Evolutionary conservation across 2,797 vertebrate species (phyloP).

Genomic region (Bufotes viridis): DNA sequence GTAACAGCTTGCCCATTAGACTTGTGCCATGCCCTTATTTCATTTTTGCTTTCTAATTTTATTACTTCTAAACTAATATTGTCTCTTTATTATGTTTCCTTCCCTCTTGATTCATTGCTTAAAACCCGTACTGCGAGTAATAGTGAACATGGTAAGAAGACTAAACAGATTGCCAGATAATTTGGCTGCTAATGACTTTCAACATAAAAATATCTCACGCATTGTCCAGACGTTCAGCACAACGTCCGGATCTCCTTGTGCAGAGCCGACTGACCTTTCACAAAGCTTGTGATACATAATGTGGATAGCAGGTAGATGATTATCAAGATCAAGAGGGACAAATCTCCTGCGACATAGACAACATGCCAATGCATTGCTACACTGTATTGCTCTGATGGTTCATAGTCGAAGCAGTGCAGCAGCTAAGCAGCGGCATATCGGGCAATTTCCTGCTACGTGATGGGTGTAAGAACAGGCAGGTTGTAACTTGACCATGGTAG

Average conservation of each 20-base stretch:
- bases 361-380: not conserved
- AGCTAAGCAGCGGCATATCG: not conserved
- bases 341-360: not conserved
- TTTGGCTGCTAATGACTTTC: not conserved
- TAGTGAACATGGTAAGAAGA: constrained; percentile 11
- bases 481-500: not conserved
- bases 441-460: no score
- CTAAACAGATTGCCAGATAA: not conserved
- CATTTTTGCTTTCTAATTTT: constrained; percentile 34
- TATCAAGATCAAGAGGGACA: not conserved
- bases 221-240: not conserved
- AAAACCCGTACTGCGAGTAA: not conserved
- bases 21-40: constrained; percentile 33
- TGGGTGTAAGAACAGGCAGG: not conserved
- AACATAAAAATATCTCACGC: not conserved
- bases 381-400: not conserved
- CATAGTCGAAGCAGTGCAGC: not conserved
- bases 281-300: not conserved
- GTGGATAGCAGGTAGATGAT: not conserved
- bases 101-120: constrained; percentile 6
- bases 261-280: not conserved
- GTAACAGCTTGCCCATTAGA: constrained; percentile 22
- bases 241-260: not conserved
- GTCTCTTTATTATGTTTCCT: constrained; percentile 28
- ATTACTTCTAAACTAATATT: constrained; percentile 37